These are phyloP conservation scores for Ctenochaetus hawaiiensis DNA, from an alignment of 2,797 vertebrate species.

Conservation along the genomic window DNA sequence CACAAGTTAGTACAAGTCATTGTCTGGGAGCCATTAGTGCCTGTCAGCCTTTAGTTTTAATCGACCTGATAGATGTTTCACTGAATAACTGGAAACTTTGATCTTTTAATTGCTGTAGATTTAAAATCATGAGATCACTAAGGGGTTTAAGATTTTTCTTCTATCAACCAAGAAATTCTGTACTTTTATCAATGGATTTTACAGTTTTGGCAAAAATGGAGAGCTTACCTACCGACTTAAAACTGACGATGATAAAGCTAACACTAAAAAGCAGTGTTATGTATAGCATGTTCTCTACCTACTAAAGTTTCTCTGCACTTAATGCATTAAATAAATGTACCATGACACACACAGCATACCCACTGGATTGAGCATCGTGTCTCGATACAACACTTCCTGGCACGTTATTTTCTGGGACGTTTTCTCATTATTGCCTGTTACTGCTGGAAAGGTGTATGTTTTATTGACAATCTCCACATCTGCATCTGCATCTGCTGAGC, in stretches of 20 bases:
- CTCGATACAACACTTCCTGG: background rate
- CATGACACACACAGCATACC: background rate
- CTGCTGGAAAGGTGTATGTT: conserved; percentile 17
- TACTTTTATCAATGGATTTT: background rate
- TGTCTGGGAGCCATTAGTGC: background rate
- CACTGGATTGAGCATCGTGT: conserved; percentile 9
- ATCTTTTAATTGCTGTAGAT: background rate
- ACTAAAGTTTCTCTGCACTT: background rate
- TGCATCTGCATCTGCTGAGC: background rate
- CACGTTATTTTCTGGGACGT: background rate
- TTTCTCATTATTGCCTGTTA: conserved; percentile 30
- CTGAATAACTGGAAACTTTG: background rate
- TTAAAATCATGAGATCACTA: background rate
- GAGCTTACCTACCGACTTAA: background rate
- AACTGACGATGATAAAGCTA: background rate
- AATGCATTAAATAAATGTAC: background rate
- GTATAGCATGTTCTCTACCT: background rate
- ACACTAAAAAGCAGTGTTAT: no score
- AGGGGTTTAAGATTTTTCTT: background rate
- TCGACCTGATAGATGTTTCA: background rate
- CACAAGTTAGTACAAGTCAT: background rate
- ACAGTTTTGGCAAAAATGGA: background rate
- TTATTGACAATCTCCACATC: conserved; percentile 16
- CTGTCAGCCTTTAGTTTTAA: background rate
- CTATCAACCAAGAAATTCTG: background rate